Evolutionary conservation across 2,888 invertebrate species (phyloP), one percentile per base, ranked within the genome.

Genomic region (Pomacea canaliculata): DNA sequence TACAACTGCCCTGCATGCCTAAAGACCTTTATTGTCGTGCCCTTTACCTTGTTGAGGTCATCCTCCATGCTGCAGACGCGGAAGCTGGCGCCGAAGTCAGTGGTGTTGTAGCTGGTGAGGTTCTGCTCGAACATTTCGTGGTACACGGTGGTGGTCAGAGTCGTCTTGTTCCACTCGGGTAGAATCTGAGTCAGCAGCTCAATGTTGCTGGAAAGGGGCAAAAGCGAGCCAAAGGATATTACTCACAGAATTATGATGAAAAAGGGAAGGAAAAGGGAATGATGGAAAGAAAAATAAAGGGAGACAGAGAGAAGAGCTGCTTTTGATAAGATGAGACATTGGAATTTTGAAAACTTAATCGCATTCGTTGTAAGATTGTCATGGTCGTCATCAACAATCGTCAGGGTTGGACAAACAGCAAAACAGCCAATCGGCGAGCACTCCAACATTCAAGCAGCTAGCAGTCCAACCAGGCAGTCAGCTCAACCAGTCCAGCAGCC

Each of bases 31-130:
- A 37, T 37, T 37, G 51, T 7, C 51, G 12, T 13, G 51, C 51
- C 51, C 2, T 56, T 75, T 78, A 85, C 85, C 71, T 84, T 83
- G 71, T 82, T 80, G 0, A 85, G 78, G 75, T 84, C 83, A 37
- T 83, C 83, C 69, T 83, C 82, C 63, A 85, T 68, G 66, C 77
- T 81, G 68, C 85, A 85, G 27, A 62, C 67, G 73, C 83, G 80
- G 56, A 80, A 75, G 27, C 71, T 67, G 4, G 76, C 66, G 9
- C 78, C 67, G 18, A 76, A 67, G n/a, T 71, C 78, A 7, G 76
- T 77, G 23, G 74, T 62, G 69, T 77, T 75, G 37, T 76, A 78
- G 10, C 73, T 48, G 7, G 79, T 76, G n/a, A 83, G 78, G 56
- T 82, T 79, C 13, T 76, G 67, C 48, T 81, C 78, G 71, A 82